A percentile compares a stretch with the other conserved stretches of the same genome.
Evolutionary conservation across 2,797 vertebrate species (phyloP).

Genomic region (Champsocephalus esox): DNA sequence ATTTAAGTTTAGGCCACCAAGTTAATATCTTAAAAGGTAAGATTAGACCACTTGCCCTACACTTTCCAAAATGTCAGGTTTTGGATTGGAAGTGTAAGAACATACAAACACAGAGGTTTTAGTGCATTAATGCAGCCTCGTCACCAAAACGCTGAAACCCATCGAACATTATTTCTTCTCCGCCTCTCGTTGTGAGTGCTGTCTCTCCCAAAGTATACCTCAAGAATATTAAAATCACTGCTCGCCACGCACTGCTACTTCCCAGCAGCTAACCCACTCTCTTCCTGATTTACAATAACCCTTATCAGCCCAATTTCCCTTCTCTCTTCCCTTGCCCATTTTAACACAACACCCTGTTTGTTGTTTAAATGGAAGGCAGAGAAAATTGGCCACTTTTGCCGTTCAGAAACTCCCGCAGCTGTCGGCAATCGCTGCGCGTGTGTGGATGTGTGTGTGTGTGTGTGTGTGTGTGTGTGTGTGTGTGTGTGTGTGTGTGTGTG

Average conservation of each 20-base stretch:
- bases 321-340: conserved; percentile 71
- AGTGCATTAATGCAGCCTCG: neutral
- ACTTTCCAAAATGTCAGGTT: conserved; percentile 6
- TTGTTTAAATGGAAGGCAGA: conserved; percentile 87
- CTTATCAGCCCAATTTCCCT: conserved; percentile 79
- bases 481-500: too few species aligned
- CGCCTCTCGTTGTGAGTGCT: conserved; percentile 15
- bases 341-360: conserved; percentile 84
- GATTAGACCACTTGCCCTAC: neutral
- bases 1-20: conserved; percentile 1
- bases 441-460: conserved; percentile 52
- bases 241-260: conserved; percentile 52
- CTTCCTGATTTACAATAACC: conserved; percentile 74
- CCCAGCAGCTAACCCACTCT: conserved; percentile 64
- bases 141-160: conserved; percentile 2
- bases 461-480: neutral
- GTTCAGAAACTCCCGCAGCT: conserved; percentile 85
- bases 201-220: conserved; percentile 51
- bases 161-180: conserved; percentile 17
- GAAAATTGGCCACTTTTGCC: conserved; percentile 89
- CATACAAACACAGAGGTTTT: conserved; percentile 3
- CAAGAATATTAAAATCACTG: conserved; percentile 69
- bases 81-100: neutral
- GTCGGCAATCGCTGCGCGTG: conserved; percentile 78
- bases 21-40: neutral